Evolutionary conservation across 2,797 vertebrate genomes (phyloP).

Genomic region (Pteronotus mesoamericanus): DNA sequence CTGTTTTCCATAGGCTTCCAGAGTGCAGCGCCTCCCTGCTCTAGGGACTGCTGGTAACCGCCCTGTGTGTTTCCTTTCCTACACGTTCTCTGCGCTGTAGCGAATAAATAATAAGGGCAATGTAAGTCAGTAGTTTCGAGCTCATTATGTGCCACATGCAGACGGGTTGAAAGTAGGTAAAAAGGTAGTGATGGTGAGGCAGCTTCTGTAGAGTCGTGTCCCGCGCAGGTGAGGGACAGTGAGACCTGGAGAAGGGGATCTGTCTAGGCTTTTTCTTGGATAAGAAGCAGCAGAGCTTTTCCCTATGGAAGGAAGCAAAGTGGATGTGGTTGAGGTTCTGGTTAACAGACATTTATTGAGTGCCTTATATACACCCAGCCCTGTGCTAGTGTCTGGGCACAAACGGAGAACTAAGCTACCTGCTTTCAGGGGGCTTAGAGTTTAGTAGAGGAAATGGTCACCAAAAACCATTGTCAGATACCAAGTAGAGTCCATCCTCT

Average conservation of each 20-base stretch:
- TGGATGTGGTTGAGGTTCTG: background rate
- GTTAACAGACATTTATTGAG: background rate
- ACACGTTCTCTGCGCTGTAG: accelerated
- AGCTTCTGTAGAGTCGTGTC: background rate
- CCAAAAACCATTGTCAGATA: background rate
- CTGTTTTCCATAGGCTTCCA: background rate
- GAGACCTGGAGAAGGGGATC: background rate
- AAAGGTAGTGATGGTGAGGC: background rate
- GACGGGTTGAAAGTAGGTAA: background rate
- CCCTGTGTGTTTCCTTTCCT: background rate
- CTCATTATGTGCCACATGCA: background rate
- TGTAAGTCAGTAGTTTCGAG: background rate
- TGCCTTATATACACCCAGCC: background rate
- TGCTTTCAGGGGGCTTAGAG: background rate
- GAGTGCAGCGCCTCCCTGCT: background rate
- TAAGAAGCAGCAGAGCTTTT: background rate
- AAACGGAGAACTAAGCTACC: background rate
- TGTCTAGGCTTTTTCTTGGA: background rate
- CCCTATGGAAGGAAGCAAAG: background rate
- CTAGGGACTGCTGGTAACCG: too few relatives aligned
- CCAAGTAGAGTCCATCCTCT: background rate
- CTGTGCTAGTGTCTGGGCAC: background rate
- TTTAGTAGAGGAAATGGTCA: background rate
- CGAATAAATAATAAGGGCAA: background rate
- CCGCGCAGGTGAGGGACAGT: background rate